Evolutionary conservation across 2,113 vertebrate species (phyloP).

Genomic region (Corythoichthys haematopterus): DNA sequence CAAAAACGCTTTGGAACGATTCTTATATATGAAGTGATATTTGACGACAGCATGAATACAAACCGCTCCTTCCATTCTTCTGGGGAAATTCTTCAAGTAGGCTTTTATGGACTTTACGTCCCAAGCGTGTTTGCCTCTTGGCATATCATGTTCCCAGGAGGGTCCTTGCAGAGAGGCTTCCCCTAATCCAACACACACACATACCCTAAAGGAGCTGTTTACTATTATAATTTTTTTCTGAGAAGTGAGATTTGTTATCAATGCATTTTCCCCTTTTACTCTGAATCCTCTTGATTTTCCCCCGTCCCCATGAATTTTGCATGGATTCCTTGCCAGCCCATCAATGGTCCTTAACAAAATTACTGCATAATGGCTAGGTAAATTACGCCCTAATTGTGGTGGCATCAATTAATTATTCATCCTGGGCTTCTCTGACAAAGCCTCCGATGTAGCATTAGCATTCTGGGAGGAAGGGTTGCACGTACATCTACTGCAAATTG

Average conservation of each 20-base stretch:
- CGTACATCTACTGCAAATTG: conserved; percentile 61
- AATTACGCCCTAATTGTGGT: conserved; percentile 64
- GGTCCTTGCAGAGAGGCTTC: conserved; percentile 44
- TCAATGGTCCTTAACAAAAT: conserved; percentile 61
- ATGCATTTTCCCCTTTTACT: conserved; percentile 48
- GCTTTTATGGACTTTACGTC: not conserved
- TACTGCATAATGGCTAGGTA: conserved; percentile 55
- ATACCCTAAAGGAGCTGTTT: conserved; percentile 26
- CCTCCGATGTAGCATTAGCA: conserved; percentile 54
- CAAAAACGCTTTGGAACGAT: not conserved
- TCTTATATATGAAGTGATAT: not conserved
- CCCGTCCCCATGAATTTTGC: conserved; percentile 65
- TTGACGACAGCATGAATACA: not conserved
- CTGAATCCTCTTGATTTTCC: conserved; percentile 38
- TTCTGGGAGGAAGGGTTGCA: conserved; percentile 45
- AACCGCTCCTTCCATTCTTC: not conserved
- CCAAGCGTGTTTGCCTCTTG: not conserved
- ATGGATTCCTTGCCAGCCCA: conserved; percentile 52
- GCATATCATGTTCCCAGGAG: conserved; percentile 28
- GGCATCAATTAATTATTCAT: conserved; percentile 73
- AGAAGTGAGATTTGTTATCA: conserved; percentile 52
- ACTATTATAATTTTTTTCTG: conserved; percentile 44
- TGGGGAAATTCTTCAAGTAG: not conserved
- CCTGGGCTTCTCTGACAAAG: conserved; percentile 57
- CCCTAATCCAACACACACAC: conserved; percentile 42